A percentile compares a stretch with the other conserved stretches of the same genome.
Conservation (phyloP, 2,797 vertebrate genomes). For the Thalassophryne amazonica region DNA sequence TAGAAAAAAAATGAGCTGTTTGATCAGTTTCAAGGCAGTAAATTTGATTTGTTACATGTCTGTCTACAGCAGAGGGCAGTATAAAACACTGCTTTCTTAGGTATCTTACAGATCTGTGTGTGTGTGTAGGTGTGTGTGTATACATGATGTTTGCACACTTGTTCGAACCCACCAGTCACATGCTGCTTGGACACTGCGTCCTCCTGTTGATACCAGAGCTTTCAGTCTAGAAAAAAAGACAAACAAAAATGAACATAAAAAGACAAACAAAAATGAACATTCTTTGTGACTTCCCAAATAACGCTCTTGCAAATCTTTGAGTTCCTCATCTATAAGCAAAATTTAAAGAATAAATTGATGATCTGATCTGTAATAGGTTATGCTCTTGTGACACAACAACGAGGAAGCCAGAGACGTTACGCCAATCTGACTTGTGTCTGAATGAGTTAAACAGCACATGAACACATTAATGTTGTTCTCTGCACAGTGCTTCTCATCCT, state of each 20-base stretch:
- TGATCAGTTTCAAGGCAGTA: no score
- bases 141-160: neutral
- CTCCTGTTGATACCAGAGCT: constrained; percentile 92
- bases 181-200: constrained; percentile 92
- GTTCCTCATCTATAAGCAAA: neutral
- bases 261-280: neutral
- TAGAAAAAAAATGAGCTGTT: no score
- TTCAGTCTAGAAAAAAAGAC: constrained; percentile 82
- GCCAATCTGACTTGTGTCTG: neutral
- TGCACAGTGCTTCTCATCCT: neutral
- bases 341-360: no score
- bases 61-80: constrained; percentile 53
- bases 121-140: neutral
- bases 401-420: neutral
- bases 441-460: neutral
- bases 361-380: neutral
- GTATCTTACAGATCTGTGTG: neutral
- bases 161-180: constrained; percentile 90
- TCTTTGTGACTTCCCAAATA: neutral
- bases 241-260: constrained; percentile 24
- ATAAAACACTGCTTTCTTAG: neutral
- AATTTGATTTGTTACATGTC: no score
- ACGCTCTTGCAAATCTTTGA: neutral
- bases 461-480: neutral
- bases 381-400: neutral